Conservation (phyloP, 2,888 invertebrate genomes). For the Oligia fasciuncula region DNA sequence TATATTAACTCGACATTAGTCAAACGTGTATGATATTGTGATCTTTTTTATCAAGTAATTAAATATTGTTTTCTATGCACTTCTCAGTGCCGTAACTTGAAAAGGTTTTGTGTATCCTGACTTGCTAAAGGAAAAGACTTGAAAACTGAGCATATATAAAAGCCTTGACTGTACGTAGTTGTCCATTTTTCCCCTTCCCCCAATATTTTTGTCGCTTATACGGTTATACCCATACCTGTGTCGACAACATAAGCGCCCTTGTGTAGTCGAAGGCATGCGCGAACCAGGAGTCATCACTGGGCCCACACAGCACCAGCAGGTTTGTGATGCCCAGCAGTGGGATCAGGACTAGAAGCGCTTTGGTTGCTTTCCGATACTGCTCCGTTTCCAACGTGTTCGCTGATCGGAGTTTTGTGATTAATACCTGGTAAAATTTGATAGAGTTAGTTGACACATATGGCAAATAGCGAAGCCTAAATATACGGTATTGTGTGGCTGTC, state of each 20-base stretch:
- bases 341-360: slow-evolving; percentile 97
- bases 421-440: slow-evolving; percentile 90
- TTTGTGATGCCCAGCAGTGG: slow-evolving; percentile 98
- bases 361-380: slow-evolving; percentile 97
- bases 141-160: neutral
- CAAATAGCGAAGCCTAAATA: neutral
- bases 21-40: neutral
- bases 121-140: neutral
- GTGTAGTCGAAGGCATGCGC: slow-evolving; percentile 94
- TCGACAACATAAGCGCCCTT: slow-evolving; percentile 95
- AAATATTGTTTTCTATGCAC: neutral
- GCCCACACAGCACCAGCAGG: slow-evolving; percentile 95
- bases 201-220: neutral
- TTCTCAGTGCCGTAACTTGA: neutral
- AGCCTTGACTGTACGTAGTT: neutral
- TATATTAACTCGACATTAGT: neutral
- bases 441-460: neutral
- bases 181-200: neutral
- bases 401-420: slow-evolving; percentile 97
- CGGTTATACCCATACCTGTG: slow-evolving; percentile 92
- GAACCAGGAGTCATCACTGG: slow-evolving; percentile 93
- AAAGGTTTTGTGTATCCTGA: neutral
- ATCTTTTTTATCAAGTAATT: neutral
- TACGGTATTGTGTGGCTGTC: neutral
- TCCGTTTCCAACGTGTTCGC: slow-evolving; percentile 97